Evolutionary conservation across 2,888 invertebrate species (phyloP).

Genomic region (Theretra japonica): DNA sequence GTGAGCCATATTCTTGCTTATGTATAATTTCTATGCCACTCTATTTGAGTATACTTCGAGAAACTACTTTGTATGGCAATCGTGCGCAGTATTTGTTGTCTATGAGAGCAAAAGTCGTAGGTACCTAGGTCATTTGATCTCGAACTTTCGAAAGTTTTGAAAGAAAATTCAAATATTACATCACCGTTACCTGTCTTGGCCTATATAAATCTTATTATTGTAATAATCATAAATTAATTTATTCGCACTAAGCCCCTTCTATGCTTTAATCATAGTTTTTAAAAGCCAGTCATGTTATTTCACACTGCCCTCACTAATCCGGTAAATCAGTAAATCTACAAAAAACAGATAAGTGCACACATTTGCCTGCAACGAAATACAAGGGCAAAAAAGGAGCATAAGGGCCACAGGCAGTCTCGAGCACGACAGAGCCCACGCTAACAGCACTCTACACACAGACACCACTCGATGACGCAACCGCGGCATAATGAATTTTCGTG

Average conservation of each 20-base stretch:
- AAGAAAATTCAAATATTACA: too few species aligned
- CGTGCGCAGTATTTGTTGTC: too few species aligned
- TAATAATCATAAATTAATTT: too few species aligned
- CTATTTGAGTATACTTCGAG: not conserved
- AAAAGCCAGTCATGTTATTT: too few species aligned
- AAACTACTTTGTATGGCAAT: not conserved
- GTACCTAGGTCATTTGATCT: too few species aligned
- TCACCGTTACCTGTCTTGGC: too few species aligned
- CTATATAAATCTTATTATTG: too few species aligned
- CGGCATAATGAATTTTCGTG: slow-evolving; percentile 11
- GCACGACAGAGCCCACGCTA: not conserved
- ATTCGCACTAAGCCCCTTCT: too few species aligned
- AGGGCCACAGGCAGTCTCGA: not conserved
- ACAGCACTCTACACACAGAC: slow-evolving; percentile 6
- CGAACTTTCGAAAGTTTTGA: too few species aligned
- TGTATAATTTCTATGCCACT: not conserved
- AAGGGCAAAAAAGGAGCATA: not conserved
- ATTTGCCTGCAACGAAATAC: not conserved
- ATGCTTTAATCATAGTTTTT: too few species aligned
- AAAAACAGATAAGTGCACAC: not conserved
- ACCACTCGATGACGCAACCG: slow-evolving; percentile 2
- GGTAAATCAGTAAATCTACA: not conserved
- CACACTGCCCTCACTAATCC: too few species aligned
- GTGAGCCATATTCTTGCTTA: not conserved
- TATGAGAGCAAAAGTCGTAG: too few species aligned